Conservation (phyloP, 2,113 vertebrate genomes). For the Passer domesticus region DNA sequence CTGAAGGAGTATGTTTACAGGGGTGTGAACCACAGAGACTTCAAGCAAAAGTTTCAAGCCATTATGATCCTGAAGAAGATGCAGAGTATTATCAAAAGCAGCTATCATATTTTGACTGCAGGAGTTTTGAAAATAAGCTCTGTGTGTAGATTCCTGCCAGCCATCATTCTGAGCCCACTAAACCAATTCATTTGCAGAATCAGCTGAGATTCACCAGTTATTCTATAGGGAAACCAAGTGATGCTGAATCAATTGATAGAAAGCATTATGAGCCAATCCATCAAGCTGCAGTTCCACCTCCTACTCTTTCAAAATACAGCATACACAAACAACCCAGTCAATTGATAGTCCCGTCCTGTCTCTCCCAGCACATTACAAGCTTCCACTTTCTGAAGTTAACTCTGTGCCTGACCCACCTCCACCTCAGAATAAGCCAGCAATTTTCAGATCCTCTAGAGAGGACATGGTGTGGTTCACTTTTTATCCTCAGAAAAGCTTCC, state of each 20-base stretch:
- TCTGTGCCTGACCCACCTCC: slow-evolving; percentile 75
- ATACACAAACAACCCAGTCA: slow-evolving; percentile 69
- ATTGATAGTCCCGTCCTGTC: slow-evolving; percentile 55
- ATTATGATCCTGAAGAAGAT: slow-evolving; percentile 85
- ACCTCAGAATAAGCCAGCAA: slow-evolving; percentile 70
- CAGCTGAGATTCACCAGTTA: slow-evolving; percentile 76
- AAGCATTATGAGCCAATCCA: slow-evolving; percentile 77
- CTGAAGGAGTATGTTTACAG: slow-evolving; percentile 56
- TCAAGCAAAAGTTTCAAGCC: slow-evolving; percentile 79
- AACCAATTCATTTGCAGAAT: slow-evolving; percentile 73
- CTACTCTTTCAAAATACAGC: slow-evolving; percentile 68
- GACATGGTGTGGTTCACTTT: slow-evolving; percentile 77
- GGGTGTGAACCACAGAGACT: slow-evolving; percentile 84
- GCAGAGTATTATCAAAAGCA: slow-evolving; percentile 88
- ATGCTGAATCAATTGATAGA: slow-evolving; percentile 77
- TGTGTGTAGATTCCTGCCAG: slow-evolving; percentile 71
- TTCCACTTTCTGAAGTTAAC: slow-evolving; percentile 77
- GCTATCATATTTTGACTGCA: slow-evolving; percentile 84
- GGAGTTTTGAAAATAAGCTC: slow-evolving; percentile 83
- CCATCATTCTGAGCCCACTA: slow-evolving; percentile 78
- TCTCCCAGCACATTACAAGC: slow-evolving; percentile 77
- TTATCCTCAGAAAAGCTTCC: slow-evolving; percentile 85
- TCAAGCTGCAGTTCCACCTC: slow-evolving; percentile 72
- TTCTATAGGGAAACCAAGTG: slow-evolving; percentile 72
- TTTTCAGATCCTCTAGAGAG: slow-evolving; percentile 81